phyloP scores from a whole-genome alignment of 2,888 invertebrate genomes.

The Tetheella fluctuosa region DNA sequence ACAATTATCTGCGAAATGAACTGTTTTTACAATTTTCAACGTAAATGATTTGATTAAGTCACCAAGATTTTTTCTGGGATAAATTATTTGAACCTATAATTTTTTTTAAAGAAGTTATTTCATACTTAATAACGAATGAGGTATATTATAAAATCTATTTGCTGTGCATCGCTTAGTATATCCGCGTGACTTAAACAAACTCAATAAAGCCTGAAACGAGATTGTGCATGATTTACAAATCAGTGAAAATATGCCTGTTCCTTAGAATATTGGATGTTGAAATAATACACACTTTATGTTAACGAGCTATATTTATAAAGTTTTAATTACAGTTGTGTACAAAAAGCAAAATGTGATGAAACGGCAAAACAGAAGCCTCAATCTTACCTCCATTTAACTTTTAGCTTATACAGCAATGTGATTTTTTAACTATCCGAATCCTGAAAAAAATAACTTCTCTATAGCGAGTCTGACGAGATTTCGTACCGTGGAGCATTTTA shows the following conservation, averaged over 20 bases:
- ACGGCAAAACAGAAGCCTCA: constrained; percentile 69
- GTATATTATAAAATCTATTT: too few relatives aligned
- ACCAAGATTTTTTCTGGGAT: neutral
- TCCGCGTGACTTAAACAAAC: constrained; percentile 4
- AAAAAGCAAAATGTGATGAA: constrained; percentile 27
- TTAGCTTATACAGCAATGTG: constrained; percentile 76
- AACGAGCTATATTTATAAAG: constrained; percentile 46
- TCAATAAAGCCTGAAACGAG: neutral
- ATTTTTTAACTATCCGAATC: constrained; percentile 75
- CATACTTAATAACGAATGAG: neutral
- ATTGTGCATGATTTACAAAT: neutral
- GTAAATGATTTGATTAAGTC: neutral
- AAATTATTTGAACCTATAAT: too few relatives aligned
- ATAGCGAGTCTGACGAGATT: constrained; percentile 24
- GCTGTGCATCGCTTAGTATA: neutral
- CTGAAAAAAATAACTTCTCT: constrained; percentile 64
- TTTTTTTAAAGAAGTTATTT: neutral
- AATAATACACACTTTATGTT: constrained; percentile 53
- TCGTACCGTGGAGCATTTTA: constrained; percentile 12
- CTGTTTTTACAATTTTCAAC: neutral
- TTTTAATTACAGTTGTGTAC: constrained; percentile 36
- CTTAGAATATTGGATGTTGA: constrained; percentile 13
- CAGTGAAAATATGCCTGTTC: too few relatives aligned
- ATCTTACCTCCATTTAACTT: constrained; percentile 54
- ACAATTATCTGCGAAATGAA: too few relatives aligned